Percentiles rank a stretch among this genome's conserved stretches.
Conservation (phyloP, 2,113 vertebrate species). For the Anoura caudifer region DNA sequence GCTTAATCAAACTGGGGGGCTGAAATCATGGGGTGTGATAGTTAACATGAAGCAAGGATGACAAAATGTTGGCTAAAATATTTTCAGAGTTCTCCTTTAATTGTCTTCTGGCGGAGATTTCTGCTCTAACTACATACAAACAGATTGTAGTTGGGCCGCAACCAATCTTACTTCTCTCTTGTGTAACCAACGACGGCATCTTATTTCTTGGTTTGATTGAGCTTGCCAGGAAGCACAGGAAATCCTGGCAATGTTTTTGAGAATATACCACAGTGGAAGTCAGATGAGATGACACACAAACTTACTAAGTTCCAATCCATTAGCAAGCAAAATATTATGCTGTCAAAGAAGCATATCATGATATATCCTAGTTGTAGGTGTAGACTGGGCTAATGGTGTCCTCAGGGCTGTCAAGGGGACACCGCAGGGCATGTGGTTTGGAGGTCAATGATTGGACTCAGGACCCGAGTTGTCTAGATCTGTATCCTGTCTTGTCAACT, state of each 20-base stretch:
- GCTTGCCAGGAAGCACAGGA: slow-evolving; percentile 28
- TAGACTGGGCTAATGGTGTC: not conserved
- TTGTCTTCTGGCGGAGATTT: slow-evolving; percentile 17
- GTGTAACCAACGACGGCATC: not conserved
- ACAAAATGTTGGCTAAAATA: not conserved
- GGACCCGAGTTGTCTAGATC: not conserved
- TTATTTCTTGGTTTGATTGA: slow-evolving; percentile 15
- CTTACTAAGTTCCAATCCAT: not conserved
- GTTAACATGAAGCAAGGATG: not conserved
- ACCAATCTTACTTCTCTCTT: slow-evolving; percentile 7
- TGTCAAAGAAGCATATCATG: not conserved
- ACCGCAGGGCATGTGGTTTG: not conserved
- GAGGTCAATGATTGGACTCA: not conserved
- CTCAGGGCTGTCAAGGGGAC: not conserved
- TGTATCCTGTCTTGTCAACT: not conserved
- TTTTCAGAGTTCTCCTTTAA: not conserved
- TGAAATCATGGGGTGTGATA: not conserved
- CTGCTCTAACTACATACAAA: not conserved
- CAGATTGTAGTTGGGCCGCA: slow-evolving; percentile 17
- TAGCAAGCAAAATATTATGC: not conserved
- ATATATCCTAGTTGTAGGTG: not conserved
- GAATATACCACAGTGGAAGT: slow-evolving; percentile 26
- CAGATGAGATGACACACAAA: not conserved
- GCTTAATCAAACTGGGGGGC: not conserved
- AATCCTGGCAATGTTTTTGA: slow-evolving; percentile 38